Evolutionary conservation across 2,797 vertebrate genomes (phyloP), one percentile per base, ranked within the genome.

Genomic region (Ataeniobius toweri): DNA sequence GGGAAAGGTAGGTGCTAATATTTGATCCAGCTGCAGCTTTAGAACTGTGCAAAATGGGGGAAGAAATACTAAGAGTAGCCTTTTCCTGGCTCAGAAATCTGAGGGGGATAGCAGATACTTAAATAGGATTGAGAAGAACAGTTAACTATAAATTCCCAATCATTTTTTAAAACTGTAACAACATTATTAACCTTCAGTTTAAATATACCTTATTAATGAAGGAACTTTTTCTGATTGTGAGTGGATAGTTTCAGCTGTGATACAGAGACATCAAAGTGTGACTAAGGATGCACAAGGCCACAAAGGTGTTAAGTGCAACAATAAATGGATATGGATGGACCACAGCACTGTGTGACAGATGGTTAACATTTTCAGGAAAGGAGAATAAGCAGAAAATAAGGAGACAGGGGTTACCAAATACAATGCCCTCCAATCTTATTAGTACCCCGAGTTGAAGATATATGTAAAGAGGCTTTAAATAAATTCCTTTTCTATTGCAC

Each of bases 1-100:
- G 76, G 44, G 50, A 74, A 78, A 68, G 71, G 53, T 68, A 65
- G 50, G 55, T 76, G 71, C 31, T 73, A 28, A 61, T 72, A 73
- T 74, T 50, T 46, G 74, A 80, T 79, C 72, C 61, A 77, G 83
- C 70, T 72, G 59, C 79, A 77, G 67, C 53, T 84, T 85, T 80
- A 84, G 74, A 78, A 41, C 72, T 71, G 18, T 71, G 48, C 58
- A 28, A 75, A 63, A 75, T 18, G 70, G 67, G 65, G 10, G 85
- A 63, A 61, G 68, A 28, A 75, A 48, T 12, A 46, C 72, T 56
- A 72, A 72, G 61, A 76, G 72, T 59, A 41, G 71, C 63, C 65
- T 67, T 22, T 68, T 80, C 46, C 67, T n/a, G 22, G 28, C 22
- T 73, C 73, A 48, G 69, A 31, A 58, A 65, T 76, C 84, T 73